Percentiles rank a stretch among this genome's conserved stretches.
phyloP scores from a whole-genome alignment of 2,113 vertebrate species.

The Aplodontia rufa region DNA sequence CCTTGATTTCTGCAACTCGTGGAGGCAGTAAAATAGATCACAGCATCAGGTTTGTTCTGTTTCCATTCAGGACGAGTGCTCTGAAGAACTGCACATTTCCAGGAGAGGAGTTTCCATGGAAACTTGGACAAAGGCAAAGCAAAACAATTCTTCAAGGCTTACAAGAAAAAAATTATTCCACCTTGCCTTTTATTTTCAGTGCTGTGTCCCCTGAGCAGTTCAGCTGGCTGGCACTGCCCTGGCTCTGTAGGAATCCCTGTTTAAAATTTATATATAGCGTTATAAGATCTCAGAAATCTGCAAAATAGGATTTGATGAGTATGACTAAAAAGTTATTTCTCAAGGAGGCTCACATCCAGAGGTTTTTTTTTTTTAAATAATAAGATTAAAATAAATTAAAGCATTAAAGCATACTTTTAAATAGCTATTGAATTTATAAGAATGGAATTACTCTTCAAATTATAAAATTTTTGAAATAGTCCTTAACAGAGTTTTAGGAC shows the following conservation, averaged over 20 bases:
- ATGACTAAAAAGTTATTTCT: constrained; percentile 28
- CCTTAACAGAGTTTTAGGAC: not conserved
- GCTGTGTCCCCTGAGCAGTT: constrained; percentile 5
- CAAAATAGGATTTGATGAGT: constrained; percentile 44
- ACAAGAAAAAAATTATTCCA: constrained; percentile 10
- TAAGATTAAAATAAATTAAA: constrained; percentile 23
- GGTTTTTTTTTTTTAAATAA: not conserved
- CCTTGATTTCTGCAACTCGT: constrained; percentile 26
- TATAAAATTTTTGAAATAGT: not conserved
- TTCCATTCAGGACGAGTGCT: constrained; percentile 17
- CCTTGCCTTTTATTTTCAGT: constrained; percentile 62
- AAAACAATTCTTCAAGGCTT: constrained; percentile 67
- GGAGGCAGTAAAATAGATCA: constrained; percentile 18
- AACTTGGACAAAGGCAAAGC: constrained; percentile 74
- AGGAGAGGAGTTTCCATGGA: constrained; percentile 76
- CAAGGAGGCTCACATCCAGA: not conserved
- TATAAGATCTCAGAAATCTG: constrained; percentile 19
- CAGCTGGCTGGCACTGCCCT: not conserved
- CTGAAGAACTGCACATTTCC: constrained; percentile 58
- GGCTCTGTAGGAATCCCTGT: constrained; percentile 58
- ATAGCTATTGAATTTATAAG: constrained; percentile 21
- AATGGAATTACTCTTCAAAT: constrained; percentile 11
- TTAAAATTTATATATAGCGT: constrained; percentile 54
- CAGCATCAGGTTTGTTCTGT: constrained; percentile 30
- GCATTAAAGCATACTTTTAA: constrained; percentile 37